A percentile compares a stretch with the other conserved stretches of the same genome.
Conservation (phyloP, 1,140 invertebrate species). For the Anadara kagoshimensis region DNA sequence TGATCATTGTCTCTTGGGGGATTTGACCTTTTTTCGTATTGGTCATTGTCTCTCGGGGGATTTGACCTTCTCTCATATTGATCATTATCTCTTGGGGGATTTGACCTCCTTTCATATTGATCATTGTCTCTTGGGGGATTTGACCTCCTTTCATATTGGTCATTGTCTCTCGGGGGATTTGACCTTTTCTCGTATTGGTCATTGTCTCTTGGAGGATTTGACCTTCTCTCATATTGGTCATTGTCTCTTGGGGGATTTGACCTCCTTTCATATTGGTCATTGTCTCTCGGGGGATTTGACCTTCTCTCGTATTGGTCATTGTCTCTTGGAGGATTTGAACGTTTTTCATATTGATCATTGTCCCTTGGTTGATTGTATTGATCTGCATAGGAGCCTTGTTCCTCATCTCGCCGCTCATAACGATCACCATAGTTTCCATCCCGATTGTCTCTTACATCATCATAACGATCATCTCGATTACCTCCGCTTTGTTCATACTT, state of each 20-base stretch:
- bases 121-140: not conserved
- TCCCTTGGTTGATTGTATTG: not conserved
- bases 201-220: too few species aligned
- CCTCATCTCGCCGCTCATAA: not conserved
- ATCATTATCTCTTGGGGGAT: conserved; percentile 1
- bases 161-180: too few species aligned
- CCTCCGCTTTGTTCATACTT: not conserved
- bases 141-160: too few species aligned
- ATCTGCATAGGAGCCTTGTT: not conserved
- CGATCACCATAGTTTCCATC: not conserved
- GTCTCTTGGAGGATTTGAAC: not conserved
- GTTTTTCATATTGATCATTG: not conserved
- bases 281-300: not conserved
- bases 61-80: too few species aligned
- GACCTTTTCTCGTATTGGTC: too few species aligned
- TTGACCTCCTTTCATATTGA: not conserved
- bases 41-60: too few species aligned
- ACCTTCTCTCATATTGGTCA: too few species aligned
- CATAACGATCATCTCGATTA: not conserved
- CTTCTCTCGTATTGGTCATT: not conserved
- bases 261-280: too few species aligned
- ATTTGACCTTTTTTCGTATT: too few species aligned
- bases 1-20: too few species aligned
- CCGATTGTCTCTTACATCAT: not conserved
- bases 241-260: too few species aligned